Conservation (phyloP, 2,797 vertebrate genomes). For the Alcedo quadribrachys region DNA sequence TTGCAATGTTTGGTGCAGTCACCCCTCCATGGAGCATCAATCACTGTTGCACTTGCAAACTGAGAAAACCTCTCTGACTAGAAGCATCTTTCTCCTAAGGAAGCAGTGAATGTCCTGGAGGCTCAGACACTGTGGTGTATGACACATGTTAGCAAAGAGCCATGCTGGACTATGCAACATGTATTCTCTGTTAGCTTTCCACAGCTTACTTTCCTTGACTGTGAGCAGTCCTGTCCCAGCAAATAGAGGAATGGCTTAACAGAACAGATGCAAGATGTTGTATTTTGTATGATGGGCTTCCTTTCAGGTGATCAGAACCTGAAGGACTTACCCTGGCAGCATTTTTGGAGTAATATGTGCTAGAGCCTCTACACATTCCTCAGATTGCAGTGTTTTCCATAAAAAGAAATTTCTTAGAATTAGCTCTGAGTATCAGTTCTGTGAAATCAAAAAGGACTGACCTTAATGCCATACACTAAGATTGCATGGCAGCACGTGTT, state of each 20-base stretch:
- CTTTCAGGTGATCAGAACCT: background rate
- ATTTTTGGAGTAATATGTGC: background rate
- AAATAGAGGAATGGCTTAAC: background rate
- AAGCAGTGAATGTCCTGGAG: background rate
- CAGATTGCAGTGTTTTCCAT: background rate
- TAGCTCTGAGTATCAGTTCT: background rate
- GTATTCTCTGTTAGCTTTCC: background rate
- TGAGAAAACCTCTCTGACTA: background rate
- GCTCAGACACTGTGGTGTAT: background rate
- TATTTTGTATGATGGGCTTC: background rate
- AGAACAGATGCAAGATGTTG: background rate
- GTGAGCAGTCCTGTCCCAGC: background rate
- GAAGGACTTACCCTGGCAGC: background rate
- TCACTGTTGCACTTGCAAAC: background rate
- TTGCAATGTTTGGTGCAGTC: slow-evolving; percentile 18
- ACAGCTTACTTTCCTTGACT: background rate
- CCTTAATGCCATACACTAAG: background rate
- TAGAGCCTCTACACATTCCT: background rate
- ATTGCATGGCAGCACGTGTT: background rate
- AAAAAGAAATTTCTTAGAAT: background rate
- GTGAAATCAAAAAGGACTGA: background rate
- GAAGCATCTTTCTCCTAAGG: background rate
- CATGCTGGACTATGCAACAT: background rate
- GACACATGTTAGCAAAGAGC: background rate
- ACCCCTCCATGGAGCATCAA: background rate